Base-by-base conservation (phyloP, 2,113 vertebrate genomes). In the Pagrus major region DNA sequence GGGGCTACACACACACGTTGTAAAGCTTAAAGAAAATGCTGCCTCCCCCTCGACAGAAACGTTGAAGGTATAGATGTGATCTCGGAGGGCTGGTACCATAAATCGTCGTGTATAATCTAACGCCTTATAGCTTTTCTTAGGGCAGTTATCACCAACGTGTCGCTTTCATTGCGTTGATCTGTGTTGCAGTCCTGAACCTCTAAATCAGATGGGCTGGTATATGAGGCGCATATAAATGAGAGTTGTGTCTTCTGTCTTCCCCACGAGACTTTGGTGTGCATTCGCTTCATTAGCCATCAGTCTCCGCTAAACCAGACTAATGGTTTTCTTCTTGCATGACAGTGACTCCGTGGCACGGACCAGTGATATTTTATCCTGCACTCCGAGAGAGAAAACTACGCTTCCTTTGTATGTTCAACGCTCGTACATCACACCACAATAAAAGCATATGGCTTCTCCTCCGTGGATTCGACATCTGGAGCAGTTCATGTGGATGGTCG, bases 161-260 rank as follows among this genome's bases (percentile, higher is more conserved):
- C 65, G 78, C 81, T 86, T 58, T 78, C 74, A 64, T 71, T 65
- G 78, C 46, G 27, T 61, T 20, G 61, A 59, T 75, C 80, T 71
- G 69, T 75, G 72, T 76, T 83, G 76, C 91, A 78, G 85, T 68
- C 71, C 72, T 66, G 47, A 76, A 83, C 63, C 90, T 87, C 90
- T 85, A 89, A 88, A 93, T 92, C 87, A 90, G 89, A 86, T 76
- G 77, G 33, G 80, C 83, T 74, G 81, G 10, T 86, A 51, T 87
- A 89, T 75, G 83, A 89, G 88, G 75, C 33, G 89, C 88, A 92
- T 91, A 88, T 84, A 85, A 92, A 93, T 93, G 86, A 93, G 90
- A 85, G 78, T 82, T 76, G 86, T 84, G 85, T 84, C 87, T 85
- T 71, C 76, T 66, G 70, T 82, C 80, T 83, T 71, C 52, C 47